A percentile compares a stretch with the other conserved stretches of the same genome.
Conservation (phyloP, 2,797 vertebrate species). For the Erpetoichthys calabaricus region DNA sequence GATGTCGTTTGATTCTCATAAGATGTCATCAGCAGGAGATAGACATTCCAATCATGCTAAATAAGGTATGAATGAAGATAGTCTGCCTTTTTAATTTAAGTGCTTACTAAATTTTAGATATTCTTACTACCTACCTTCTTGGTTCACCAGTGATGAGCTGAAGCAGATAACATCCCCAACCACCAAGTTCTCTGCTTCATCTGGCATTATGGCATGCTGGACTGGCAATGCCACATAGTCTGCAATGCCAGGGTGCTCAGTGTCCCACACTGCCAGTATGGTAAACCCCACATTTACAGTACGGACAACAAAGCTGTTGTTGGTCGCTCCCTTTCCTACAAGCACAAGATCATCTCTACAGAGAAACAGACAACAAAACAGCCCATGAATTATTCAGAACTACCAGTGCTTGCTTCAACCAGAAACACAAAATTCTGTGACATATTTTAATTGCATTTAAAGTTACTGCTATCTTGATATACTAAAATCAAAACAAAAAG, state of each 20-base stretch:
- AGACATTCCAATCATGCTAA: background rate
- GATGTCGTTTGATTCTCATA: background rate
- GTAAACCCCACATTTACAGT: conserved; percentile 39
- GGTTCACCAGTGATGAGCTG: conserved; percentile 31
- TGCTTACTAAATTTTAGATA: too few species aligned
- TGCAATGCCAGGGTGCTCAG: conserved; percentile 37
- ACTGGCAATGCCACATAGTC: conserved; percentile 43
- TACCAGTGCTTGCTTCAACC: background rate
- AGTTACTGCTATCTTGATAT: too few species aligned
- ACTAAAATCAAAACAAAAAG: too few species aligned
- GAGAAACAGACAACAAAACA: conserved; percentile 10
- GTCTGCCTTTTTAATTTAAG: background rate
- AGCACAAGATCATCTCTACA: conserved; percentile 44
- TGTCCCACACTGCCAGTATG: conserved; percentile 38
- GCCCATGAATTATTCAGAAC: too few species aligned
- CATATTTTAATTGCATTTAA: too few species aligned
- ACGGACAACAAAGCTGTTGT: conserved; percentile 34
- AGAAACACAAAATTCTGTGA: too few species aligned
- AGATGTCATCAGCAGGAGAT: background rate
- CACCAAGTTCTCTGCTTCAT: conserved; percentile 17
- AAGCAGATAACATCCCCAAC: conserved; percentile 49
- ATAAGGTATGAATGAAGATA: background rate
- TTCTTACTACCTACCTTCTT: conserved; percentile 27
- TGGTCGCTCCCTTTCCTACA: conserved; percentile 35
- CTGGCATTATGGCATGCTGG: conserved; percentile 37